Evolutionary conservation across 2,113 vertebrate species (phyloP), one percentile per base, ranked within the genome.

Genomic region (Pachyramphus minor): DNA sequence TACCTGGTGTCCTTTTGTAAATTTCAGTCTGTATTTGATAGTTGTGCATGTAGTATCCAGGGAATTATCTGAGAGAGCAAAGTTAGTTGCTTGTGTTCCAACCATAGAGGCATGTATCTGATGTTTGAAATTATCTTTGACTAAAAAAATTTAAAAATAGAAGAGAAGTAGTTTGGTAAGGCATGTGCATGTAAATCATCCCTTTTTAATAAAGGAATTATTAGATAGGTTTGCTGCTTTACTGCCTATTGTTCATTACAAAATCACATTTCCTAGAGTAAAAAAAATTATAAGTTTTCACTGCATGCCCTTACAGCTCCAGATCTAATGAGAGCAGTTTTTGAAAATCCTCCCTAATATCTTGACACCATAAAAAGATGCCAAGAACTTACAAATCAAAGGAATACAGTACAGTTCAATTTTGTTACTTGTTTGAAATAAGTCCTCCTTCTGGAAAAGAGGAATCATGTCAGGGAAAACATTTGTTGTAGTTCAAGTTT

Each of bases 311-410:
- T 49, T 28, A 97, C 93, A 96, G 87, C 84, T 96, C 76, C 88
- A 96, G 87, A 76, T 96, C 93, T 96, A 98, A 96, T 93, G 81
- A 94, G 93, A 93, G 75, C 47, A 85, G 75, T 92, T 97, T 96
- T 66, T 7, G 84, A 93, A 89, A 79, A 95, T 64, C 62, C 56
- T 90, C 96, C 94, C 78, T 97, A 96, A 92, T 89, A 94, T 44
- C 55, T 24, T 97, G 85, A 94, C 91, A 89, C 22, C 33, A 50
- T 71, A 71, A 96, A 98, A 96, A 69, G 41, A 89, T 96, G 73
- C 59, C 90, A 82, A 96, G 73, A 90, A 67, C 77, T 94, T 94
- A 83, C 41, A 94, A 92, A 91, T 87, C 87, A 88, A 90, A 56
- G 86, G 88, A 96, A 92, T 86, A 45, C 59, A 95, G 3, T 49